Percentiles rank a stretch among this genome's conserved stretches.
These are phyloP conservation scores for Notarius quadriscutis DNA, from an alignment of 2,113 vertebrate species.

Conservation along the genomic window DNA sequence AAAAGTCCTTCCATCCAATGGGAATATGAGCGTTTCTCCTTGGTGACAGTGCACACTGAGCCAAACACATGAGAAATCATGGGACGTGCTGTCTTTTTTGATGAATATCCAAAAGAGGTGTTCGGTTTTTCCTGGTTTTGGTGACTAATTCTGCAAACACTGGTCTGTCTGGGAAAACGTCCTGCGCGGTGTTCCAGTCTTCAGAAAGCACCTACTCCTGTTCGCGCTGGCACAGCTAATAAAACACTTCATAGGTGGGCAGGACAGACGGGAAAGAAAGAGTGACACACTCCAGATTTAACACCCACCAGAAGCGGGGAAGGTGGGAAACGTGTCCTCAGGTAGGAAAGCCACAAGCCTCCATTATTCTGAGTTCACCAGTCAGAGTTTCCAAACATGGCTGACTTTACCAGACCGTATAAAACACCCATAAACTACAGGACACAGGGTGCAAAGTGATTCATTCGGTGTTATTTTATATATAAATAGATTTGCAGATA, in stretches of 20 bases:
- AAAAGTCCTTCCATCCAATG: neutral
- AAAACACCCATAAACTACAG: constrained; percentile 3
- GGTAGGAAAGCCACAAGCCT: constrained; percentile 15
- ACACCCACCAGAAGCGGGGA: constrained; percentile 10
- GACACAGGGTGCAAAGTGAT: too few species aligned
- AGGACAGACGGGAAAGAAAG: constrained; percentile 44
- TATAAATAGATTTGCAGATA: neutral
- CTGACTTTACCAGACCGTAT: neutral
- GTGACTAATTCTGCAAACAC: constrained; percentile 40
- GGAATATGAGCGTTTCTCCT: neutral
- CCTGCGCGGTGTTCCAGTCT: neutral
- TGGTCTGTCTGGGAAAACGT: constrained; percentile 20
- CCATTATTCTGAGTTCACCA: neutral
- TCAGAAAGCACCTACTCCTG: neutral
- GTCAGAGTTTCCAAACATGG: neutral
- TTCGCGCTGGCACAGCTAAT: constrained; percentile 8
- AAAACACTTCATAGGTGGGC: constrained; percentile 36
- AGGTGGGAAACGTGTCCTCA: constrained; percentile 15
- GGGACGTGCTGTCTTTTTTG: neutral
- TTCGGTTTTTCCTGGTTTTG: constrained; percentile 23
- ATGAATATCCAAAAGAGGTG: neutral
- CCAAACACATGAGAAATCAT: neutral
- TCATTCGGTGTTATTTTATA: neutral
- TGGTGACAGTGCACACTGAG: neutral
- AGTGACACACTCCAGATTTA: constrained; percentile 33